Evolutionary conservation across 2,797 vertebrate genomes (phyloP).

Genomic region (Macropus fuliginosus): DNA sequence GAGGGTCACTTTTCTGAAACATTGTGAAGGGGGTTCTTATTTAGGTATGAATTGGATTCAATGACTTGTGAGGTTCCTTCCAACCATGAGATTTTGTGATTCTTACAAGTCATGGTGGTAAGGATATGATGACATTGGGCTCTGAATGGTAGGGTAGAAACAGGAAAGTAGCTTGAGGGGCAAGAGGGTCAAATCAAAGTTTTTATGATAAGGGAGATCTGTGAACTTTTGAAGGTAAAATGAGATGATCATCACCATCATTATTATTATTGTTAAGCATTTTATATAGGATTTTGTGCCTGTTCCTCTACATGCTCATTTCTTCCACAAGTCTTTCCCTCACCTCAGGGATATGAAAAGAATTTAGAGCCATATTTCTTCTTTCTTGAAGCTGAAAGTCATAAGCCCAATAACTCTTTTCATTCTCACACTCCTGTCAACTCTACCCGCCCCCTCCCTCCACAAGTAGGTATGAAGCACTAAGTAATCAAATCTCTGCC

Average conservation of each 20-base stretch:
- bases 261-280: not conserved
- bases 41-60: not conserved
- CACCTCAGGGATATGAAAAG: not conserved
- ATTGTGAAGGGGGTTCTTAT: not conserved
- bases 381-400: not conserved
- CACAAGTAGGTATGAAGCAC: not conserved
- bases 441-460: not conserved
- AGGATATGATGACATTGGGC: not conserved
- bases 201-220: not conserved
- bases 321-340: not conserved
- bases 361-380: not conserved
- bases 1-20: not conserved
- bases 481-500: not conserved
- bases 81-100: not conserved
- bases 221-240: not conserved
- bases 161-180: not conserved
- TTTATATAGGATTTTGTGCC: not conserved
- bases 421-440: not conserved
- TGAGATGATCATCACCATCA: not conserved
- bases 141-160: not conserved
- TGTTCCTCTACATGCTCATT: not conserved
- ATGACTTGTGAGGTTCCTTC: not conserved
- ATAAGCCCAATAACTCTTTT: not conserved
- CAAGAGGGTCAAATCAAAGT: not conserved
- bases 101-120: not conserved